These are phyloP conservation scores for Sebastes kiyomatsui DNA, from an alignment of 2,797 vertebrate species.

Conservation along the genomic window DNA sequence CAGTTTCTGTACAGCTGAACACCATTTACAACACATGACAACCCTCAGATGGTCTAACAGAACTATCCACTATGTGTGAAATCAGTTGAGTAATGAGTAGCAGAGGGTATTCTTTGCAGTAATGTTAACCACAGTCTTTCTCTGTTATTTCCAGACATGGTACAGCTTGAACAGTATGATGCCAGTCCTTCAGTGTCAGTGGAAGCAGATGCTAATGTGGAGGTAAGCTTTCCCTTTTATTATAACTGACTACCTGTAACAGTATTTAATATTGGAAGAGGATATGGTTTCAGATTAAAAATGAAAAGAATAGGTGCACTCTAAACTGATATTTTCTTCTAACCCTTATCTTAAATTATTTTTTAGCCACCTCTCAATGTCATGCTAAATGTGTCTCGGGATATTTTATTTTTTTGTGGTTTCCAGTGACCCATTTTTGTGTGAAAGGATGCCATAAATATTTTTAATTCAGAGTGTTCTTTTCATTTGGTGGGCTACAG, in stretches of 20 bases:
- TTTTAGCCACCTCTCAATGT: background rate
- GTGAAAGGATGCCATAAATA: background rate
- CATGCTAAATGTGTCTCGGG: background rate
- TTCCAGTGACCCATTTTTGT: constrained; percentile 6
- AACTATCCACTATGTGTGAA: background rate
- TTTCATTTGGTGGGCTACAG: background rate
- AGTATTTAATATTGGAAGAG: background rate
- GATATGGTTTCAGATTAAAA: background rate
- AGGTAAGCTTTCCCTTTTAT: constrained; percentile 78
- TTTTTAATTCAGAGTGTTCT: background rate
- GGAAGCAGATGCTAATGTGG: constrained; percentile 80
- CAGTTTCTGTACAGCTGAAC: background rate
- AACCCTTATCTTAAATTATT: background rate
- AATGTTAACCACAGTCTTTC: background rate
- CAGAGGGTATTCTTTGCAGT: background rate
- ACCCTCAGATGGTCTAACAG: background rate
- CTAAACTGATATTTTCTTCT: background rate
- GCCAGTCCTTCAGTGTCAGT: constrained; percentile 76
- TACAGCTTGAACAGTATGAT: constrained; percentile 89
- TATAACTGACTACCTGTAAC: background rate
- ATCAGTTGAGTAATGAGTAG: background rate
- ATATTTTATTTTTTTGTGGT: background rate
- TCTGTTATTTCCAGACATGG: constrained; percentile 85
- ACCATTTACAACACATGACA: background rate
- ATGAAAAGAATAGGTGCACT: background rate